phyloP scores from a whole-genome alignment of 2,113 vertebrate species.

The Scophthalmus maximus region DNA sequence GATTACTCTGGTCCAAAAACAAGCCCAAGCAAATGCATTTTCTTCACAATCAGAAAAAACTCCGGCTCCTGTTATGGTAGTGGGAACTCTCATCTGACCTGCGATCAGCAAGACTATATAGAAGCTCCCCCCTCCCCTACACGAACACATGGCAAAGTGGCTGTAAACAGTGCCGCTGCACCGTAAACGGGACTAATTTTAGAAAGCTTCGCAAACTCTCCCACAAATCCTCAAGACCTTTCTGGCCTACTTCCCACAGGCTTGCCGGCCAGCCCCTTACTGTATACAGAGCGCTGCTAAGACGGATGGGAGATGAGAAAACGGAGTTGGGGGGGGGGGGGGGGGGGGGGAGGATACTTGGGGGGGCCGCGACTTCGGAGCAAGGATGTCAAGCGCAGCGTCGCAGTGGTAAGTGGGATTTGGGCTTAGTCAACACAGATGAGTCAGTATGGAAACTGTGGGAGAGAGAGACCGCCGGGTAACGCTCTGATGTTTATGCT shows the following conservation, averaged over 20 bases:
- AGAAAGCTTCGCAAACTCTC: constrained; percentile 71
- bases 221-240: constrained; percentile 74
- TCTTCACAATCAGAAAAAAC: constrained; percentile 8
- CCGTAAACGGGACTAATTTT: constrained; percentile 70
- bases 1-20: constrained; percentile 6
- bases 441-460: constrained; percentile 74
- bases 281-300: constrained; percentile 54
- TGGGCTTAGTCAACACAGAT: constrained; percentile 72
- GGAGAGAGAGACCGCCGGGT: constrained; percentile 46
- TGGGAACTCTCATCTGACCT: constrained; percentile 24
- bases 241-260: constrained; percentile 75
- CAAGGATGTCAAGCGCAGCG: constrained; percentile 43
- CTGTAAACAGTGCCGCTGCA: constrained; percentile 56
- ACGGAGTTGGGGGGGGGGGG: background rate
- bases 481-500: constrained; percentile 57
- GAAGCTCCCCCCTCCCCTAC: constrained; percentile 17
- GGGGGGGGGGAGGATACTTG: background rate
- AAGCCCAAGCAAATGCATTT: constrained; percentile 1
- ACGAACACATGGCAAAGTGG: constrained; percentile 39
- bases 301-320: constrained; percentile 51
- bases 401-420: constrained; percentile 71
- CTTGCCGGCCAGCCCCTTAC: constrained; percentile 40
- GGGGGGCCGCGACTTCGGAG: constrained; percentile 54
- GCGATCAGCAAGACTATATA: constrained; percentile 4
- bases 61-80: constrained; percentile 7